These are phyloP conservation scores for Capreolus pygargus DNA, from an alignment of 2,113 vertebrate genomes.

Conservation along the genomic window DNA sequence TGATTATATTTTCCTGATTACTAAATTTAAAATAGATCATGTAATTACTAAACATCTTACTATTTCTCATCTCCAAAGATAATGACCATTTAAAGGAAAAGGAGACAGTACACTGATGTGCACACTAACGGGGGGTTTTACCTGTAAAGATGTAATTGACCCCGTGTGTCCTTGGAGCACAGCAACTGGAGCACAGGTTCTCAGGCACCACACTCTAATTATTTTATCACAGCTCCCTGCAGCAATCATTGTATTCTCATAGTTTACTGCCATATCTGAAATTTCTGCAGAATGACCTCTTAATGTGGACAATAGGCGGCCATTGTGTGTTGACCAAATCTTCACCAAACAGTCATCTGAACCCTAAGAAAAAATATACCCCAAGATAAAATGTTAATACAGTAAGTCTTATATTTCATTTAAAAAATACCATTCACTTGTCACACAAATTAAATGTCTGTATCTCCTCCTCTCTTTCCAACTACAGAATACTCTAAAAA, in stretches of 20 bases:
- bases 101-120: background rate
- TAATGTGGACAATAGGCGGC: conserved; percentile 92
- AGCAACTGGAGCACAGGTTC: conserved; percentile 95
- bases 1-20: background rate
- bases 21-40: background rate
- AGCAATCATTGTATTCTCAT: conserved; percentile 96
- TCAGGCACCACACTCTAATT: conserved; percentile 96
- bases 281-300: conserved; percentile 98
- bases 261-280: conserved; percentile 97
- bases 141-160: conserved; percentile 97
- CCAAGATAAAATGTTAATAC: background rate
- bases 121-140: conserved; percentile 65
- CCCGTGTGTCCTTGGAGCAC: conserved; percentile 97
- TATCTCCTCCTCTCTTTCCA: background rate
- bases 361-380: conserved; percentile 82
- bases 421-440: background rate
- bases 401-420: background rate
- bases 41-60: background rate
- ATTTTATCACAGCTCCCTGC: conserved; percentile 98
- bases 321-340: conserved; percentile 97
- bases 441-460: background rate
- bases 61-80: background rate
- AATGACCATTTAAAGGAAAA: background rate
- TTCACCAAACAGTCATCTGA: conserved; percentile 99
- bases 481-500: background rate